A percentile compares a stretch with the other conserved stretches of the same genome.
These are phyloP conservation scores for Anabacerthia variegaticeps DNA, from an alignment of 2,797 vertebrate species.

Conservation along the genomic window DNA sequence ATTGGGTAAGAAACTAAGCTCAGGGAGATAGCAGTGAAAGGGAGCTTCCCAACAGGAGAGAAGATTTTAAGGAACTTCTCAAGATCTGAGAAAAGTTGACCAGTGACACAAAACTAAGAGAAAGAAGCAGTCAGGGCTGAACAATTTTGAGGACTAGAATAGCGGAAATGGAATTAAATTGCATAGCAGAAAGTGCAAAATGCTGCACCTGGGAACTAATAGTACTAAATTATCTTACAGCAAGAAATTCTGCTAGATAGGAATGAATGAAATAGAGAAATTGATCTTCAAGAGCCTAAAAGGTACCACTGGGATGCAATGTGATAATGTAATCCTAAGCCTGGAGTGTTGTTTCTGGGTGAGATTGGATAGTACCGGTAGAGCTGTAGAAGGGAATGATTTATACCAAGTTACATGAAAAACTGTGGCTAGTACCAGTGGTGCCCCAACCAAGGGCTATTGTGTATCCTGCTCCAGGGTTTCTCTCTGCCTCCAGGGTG, in stretches of 20 bases:
- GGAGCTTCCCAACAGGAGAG: not conserved
- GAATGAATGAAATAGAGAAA: constrained; percentile 2
- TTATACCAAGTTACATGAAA: not conserved
- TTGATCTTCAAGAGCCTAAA: not conserved
- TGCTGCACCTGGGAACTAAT: not conserved
- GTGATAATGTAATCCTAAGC: not conserved
- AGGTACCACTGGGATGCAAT: not conserved
- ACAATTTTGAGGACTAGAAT: not conserved
- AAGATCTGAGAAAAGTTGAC: not conserved
- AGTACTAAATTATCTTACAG: not conserved
- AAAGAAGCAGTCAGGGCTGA: not conserved
- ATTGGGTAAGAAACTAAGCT: not conserved
- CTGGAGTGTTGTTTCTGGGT: not conserved
- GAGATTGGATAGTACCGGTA: not conserved
- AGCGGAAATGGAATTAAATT: constrained; percentile 35
- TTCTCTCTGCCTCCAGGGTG: not conserved
- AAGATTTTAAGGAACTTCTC: not conserved
- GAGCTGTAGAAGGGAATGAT: not conserved
- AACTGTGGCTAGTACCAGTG: not conserved
- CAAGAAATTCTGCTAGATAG: not conserved
- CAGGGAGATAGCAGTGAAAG: not conserved
- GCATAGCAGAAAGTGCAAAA: not conserved
- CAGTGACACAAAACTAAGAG: not conserved
- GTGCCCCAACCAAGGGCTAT: not conserved
- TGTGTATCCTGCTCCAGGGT: not conserved